Percentiles rank a stretch among this genome's conserved stretches.
Conservation (phyloP, 2,797 vertebrate genomes). For the Channa striata region DNA sequence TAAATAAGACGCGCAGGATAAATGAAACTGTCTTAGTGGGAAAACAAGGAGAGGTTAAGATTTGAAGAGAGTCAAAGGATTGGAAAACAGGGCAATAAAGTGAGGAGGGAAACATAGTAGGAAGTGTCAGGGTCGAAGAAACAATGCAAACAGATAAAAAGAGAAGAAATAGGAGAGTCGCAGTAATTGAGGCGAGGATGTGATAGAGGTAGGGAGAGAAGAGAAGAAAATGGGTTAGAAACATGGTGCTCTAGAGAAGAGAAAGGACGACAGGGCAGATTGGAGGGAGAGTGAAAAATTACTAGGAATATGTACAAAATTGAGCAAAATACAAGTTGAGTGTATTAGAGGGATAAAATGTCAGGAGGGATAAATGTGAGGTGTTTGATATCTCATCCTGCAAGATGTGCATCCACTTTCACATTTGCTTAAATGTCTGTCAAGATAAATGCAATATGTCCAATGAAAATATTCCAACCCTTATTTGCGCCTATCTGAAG, state of each 20-base stretch:
- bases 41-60: slow-evolving; percentile 27
- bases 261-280: slow-evolving; percentile 43
- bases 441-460: slow-evolving; percentile 41
- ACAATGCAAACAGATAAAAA: slow-evolving; percentile 44
- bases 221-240: slow-evolving; percentile 54
- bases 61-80: slow-evolving; percentile 27
- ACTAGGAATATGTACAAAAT: slow-evolving; percentile 33
- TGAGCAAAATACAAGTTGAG: slow-evolving; percentile 43
- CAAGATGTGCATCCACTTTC: slow-evolving; percentile 44
- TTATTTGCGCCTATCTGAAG: slow-evolving; percentile 44
- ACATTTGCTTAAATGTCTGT: slow-evolving; percentile 57
- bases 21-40: slow-evolving; percentile 30
- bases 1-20: slow-evolving; percentile 32
- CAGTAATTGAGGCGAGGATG: slow-evolving; percentile 40
- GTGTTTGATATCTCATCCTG: slow-evolving; percentile 51
- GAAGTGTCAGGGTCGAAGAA: slow-evolving; percentile 41
- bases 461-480: slow-evolving; percentile 40
- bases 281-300: slow-evolving; percentile 54
- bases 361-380: slow-evolving; percentile 55
- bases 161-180: slow-evolving; percentile 41
- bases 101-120: slow-evolving; percentile 24
- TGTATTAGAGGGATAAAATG: slow-evolving; percentile 48
- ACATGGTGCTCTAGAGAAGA: slow-evolving; percentile 33
- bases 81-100: slow-evolving; percentile 42
- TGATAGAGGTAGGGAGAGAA: slow-evolving; percentile 40